phyloP scores from a whole-genome alignment of 2,888 invertebrate genomes.

The Drosophila buzzatii region DNA sequence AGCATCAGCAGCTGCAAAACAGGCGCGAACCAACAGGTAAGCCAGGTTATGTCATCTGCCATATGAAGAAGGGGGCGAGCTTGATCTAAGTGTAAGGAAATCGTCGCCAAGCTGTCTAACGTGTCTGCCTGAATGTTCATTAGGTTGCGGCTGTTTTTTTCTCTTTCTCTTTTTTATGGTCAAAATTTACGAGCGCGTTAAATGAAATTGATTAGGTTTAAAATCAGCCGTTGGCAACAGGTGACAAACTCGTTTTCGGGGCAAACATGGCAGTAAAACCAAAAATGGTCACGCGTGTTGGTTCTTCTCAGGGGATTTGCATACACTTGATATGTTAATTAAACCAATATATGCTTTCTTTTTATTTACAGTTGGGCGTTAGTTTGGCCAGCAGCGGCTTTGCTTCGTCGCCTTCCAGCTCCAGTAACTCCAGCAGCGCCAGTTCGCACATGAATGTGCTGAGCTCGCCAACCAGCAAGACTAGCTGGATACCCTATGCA shows the following conservation, averaged over 20 bases:
- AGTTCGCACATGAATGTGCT: slow-evolving; percentile 24
- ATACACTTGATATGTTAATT: slow-evolving; percentile 43
- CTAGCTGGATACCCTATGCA: slow-evolving; percentile 44
- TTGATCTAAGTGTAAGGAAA: slow-evolving; percentile 51
- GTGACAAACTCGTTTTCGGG: slow-evolving; percentile 48
- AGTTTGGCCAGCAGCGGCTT: slow-evolving; percentile 72
- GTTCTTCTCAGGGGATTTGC: slow-evolving; percentile 33
- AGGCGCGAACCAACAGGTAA: slow-evolving; percentile 53
- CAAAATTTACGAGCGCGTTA: slow-evolving; percentile 48
- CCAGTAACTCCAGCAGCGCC: slow-evolving; percentile 34
- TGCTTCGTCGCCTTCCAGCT: slow-evolving; percentile 49
- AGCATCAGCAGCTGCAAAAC: slow-evolving; percentile 4
- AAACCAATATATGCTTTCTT: slow-evolving; percentile 32
- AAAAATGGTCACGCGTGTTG: slow-evolving; percentile 20
- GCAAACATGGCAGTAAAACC: neutral
- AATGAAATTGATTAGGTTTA: slow-evolving; percentile 43
- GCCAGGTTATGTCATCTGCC: slow-evolving; percentile 22
- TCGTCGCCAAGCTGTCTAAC: slow-evolving; percentile 62
- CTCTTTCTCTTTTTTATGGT: slow-evolving; percentile 27
- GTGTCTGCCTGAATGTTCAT: slow-evolving; percentile 37
- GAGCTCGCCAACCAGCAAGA: slow-evolving; percentile 18
- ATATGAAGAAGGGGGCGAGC: slow-evolving; percentile 3
- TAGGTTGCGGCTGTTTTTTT: slow-evolving; percentile 25
- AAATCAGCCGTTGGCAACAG: slow-evolving; percentile 23
- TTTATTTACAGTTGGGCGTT: slow-evolving; percentile 62